Evolutionary conservation across 2,113 vertebrate species (phyloP), one percentile per base, ranked within the genome.

Genomic region (Melospiza georgiana): DNA sequence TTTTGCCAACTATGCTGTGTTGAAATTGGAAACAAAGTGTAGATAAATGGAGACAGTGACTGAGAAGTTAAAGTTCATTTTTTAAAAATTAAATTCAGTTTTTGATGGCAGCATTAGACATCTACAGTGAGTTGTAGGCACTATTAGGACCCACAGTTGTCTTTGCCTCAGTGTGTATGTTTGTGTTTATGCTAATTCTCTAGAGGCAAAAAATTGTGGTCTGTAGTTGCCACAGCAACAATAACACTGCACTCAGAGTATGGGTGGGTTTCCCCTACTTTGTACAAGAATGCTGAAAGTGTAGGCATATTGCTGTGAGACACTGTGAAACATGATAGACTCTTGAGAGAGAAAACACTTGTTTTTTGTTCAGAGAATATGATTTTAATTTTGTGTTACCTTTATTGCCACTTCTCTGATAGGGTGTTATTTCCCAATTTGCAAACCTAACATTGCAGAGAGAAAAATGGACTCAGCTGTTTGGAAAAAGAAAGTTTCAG

Each of bases 171-270:
- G 33, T 66, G 25, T 62, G 18, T 35, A 16, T 81, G 35, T 90
- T 81, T 93, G 85, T 77, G 79, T 43, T 93, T 37, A 46, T 30
- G 54, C 18, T 43, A 46, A 71, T 85, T 88, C 92, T 73, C 85
- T 54, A 9, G 75, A 83, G 88, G 65, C 43, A 88, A 68, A 92
- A 84, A 81, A 31, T 8, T 89, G 88, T 86, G 57, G 72, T 88
- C 44, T 92, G 59, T n/a, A 48, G 88, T 96, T 96, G 88, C 72
- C 49, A 81, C 57, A 90, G 95, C 85, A 90, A 92, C 93, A 77
- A 49, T 65, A 93, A 92, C 82, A 90, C 35, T n/a, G 66, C 43
- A 19, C 52, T 86, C n/a, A 21, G 43, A 15, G 16, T 43, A 51
- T 41, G 76, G 39, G 44, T 59, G 62, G 31, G 10, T 58, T 93